Evolutionary conservation across 2,113 vertebrate genomes (phyloP), one percentile per base, ranked within the genome.

Genomic region (Callaeas wilsoni): DNA sequence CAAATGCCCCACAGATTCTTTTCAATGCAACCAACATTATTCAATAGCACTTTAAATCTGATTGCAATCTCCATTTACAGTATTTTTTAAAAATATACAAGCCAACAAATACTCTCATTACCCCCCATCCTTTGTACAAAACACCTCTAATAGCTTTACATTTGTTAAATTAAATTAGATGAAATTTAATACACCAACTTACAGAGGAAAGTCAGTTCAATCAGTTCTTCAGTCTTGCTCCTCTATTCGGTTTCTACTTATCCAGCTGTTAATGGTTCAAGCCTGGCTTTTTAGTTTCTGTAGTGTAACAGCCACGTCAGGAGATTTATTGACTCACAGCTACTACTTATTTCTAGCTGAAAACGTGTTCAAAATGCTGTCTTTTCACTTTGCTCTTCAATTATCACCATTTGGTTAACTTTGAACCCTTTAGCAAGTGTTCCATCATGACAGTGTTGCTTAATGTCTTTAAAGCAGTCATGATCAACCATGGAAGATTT

Each of bases 11-110:
- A 44, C 7, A 29, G 59, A 30, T 39, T 50, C 25, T 77, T 37
- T 59, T 29, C 29, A 41, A 25, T 4, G 39, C 7, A 67, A 63
- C 11, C 46, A 80, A 11, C 17, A 14, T 19, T 29, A 84, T 16
- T 30, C 37, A 62, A 7, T 0, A 37, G 55, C 22, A 29, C 7
- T 32, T 12, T 16, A 12, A 0, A 0, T 17, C 17, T 62, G 22
- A 87, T n/a, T 27, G 39, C 26, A 9, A 44, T 37, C 67, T 63
- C 39, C 16, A 46, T 57, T 55, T 35, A 49, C 12, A 46, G 10
- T 17, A 26, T 14, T 47, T 60, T 71, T 47, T 4, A 6, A 32
- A 87, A 22, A 53, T 9, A 53, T 2, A 37, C 25, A 35, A 46
- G 46, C 21, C 22, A 41, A 47, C 32, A 84, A 53, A 49, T 16